phyloP scores from a whole-genome alignment of 2,888 invertebrate genomes.

The Machimus rusticus region DNA sequence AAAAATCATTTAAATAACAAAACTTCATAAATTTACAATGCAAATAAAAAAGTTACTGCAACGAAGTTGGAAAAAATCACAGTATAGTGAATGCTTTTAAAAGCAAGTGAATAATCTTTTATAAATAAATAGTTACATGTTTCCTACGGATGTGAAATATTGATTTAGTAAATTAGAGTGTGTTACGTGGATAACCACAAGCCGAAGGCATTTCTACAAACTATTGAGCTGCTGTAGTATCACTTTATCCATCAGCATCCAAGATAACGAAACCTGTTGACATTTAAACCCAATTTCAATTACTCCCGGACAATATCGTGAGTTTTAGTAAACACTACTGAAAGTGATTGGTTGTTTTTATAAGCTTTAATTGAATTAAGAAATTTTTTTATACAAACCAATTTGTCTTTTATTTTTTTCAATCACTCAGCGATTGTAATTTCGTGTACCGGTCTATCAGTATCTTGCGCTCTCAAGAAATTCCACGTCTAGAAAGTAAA shows the following conservation, averaged over 20 bases:
- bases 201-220: neutral
- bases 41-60: neutral
- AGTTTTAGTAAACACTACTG: conserved; percentile 10
- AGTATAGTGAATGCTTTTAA: neutral
- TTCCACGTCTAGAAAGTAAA: conserved; percentile 5
- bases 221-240: neutral
- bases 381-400: neutral
- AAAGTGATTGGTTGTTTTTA: neutral
- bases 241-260: neutral
- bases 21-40: neutral
- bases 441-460: neutral
- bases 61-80: neutral
- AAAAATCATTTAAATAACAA: neutral
- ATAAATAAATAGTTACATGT: neutral
- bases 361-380: neutral
- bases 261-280: neutral
- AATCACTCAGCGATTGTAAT: neutral
- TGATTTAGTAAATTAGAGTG: conserved; percentile 2
- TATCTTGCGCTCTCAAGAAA: neutral
- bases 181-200: neutral
- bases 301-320: neutral
- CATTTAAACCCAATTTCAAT: conserved; percentile 6
- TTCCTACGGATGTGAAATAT: neutral
- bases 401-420: neutral
- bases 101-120: neutral